These are phyloP conservation scores for Didymodactylos carnosus DNA, from an alignment of 2,888 invertebrate genomes.

Conservation along the genomic window DNA sequence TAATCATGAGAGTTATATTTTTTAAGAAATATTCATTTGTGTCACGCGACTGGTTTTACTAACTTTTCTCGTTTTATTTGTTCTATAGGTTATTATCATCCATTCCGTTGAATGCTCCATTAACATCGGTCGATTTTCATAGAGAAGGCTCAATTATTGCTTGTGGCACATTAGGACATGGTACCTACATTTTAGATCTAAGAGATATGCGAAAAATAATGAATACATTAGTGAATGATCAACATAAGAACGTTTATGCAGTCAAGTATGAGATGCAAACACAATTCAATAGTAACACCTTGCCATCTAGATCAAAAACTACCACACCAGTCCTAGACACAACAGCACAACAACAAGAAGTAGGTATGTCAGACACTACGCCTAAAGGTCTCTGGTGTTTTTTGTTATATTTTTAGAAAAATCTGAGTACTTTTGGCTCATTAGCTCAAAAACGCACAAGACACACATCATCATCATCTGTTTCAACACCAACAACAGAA, in stretches of 20 bases:
- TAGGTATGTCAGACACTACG: too few species aligned
- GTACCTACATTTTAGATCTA: background rate
- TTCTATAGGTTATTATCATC: background rate
- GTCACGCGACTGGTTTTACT: too few species aligned
- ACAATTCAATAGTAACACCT: too few species aligned
- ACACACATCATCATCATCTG: background rate
- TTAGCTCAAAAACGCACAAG: background rate
- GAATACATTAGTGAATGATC: background rate
- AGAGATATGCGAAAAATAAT: background rate
- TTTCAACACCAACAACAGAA: background rate
- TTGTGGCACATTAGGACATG: background rate
- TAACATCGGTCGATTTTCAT: background rate
- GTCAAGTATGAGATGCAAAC: background rate
- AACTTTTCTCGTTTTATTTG: background rate
- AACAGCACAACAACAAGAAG: background rate
- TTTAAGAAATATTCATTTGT: too few species aligned
- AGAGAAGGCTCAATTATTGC: background rate
- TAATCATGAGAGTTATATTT: too few species aligned
- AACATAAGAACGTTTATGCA: background rate
- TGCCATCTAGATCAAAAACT: too few species aligned
- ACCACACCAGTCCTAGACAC: background rate
- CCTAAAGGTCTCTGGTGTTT: too few species aligned
- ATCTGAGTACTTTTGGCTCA: background rate
- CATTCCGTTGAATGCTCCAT: background rate
- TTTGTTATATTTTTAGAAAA: too few species aligned